Evolutionary conservation across 2,888 invertebrate genomes (phyloP).

Genomic region (Eupelmus urozonus): DNA sequence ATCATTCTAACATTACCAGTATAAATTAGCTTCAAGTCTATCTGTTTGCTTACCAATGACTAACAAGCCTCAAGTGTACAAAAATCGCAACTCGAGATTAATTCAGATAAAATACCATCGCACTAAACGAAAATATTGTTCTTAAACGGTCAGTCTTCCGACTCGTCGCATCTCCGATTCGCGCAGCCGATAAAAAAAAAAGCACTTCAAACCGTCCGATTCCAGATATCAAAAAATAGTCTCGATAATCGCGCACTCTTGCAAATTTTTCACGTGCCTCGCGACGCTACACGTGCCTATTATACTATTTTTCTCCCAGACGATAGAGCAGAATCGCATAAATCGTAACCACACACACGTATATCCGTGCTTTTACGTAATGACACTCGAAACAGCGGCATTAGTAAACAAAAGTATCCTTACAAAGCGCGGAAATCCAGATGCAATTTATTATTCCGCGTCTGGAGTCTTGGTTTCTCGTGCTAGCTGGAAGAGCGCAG

Average conservation of each 20-base stretch:
- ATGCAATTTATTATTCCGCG: slow-evolving; percentile 3
- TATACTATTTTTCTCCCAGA: background rate
- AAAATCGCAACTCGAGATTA: too few species aligned
- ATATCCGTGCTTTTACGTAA: slow-evolving; percentile 21
- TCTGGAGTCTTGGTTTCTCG: background rate
- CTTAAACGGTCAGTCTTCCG: background rate
- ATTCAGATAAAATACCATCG: too few species aligned
- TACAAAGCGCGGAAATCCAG: slow-evolving; percentile 44
- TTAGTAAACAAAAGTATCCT: slow-evolving; percentile 16
- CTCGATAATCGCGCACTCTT: background rate
- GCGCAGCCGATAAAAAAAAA: background rate
- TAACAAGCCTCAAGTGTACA: too few species aligned
- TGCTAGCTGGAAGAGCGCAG: too few species aligned
- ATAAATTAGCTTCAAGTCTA: too few species aligned
- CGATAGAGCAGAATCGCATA: background rate
- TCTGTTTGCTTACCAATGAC: too few species aligned
- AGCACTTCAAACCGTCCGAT: background rate
- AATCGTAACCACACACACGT: background rate
- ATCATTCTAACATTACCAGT: too few species aligned
- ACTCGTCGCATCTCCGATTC: background rate
- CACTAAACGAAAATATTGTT: too few species aligned
- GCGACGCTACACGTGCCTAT: background rate
- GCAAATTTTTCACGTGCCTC: background rate
- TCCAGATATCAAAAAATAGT: background rate
- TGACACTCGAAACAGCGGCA: background rate